Percentiles rank a stretch among this genome's conserved stretches.
Evolutionary conservation across 2,888 invertebrate species (phyloP).

Genomic region (Halictus ligatus): DNA sequence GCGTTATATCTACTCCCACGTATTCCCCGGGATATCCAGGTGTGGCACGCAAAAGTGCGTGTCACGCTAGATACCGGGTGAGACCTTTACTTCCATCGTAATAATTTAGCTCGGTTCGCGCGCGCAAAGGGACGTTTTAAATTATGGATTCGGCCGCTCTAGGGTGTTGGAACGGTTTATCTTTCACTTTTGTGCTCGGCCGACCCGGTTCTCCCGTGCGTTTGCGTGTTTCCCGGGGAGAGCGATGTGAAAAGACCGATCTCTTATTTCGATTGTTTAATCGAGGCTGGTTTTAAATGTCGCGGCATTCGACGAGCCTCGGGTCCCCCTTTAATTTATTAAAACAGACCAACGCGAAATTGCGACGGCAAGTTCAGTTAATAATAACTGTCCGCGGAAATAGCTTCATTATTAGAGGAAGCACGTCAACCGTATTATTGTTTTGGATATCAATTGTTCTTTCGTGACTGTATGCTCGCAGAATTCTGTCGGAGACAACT

Average conservation of each 20-base stretch:
- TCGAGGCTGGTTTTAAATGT: conserved; percentile 9
- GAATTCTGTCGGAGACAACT: not conserved
- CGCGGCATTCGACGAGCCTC: not conserved
- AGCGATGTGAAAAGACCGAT: conserved; percentile 1
- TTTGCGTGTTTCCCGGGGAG: conserved; percentile 18
- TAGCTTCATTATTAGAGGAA: not conserved
- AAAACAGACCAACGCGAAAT: not conserved
- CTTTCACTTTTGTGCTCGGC: conserved; percentile 53
- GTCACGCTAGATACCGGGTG: conserved; percentile 63
- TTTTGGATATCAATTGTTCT: not conserved
- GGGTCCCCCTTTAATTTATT: not conserved
- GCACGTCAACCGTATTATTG: not conserved
- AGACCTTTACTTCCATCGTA: conserved; percentile 62
- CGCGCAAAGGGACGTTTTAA: conserved; percentile 51
- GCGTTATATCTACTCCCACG: conserved; percentile 36
- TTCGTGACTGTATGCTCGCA: not conserved
- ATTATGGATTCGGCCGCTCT: conserved; percentile 61
- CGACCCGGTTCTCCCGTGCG: conserved; percentile 40
- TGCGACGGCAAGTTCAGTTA: too few relatives aligned
- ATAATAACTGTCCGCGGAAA: not conserved
- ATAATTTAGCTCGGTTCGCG: conserved; percentile 58
- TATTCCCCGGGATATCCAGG: conserved; percentile 58
- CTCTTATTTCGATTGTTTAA: conserved; percentile 30
- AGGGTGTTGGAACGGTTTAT: conserved; percentile 61
- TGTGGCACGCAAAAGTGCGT: conserved; percentile 71